Evolutionary conservation across 2,797 vertebrate species (phyloP), one percentile per base, ranked within the genome.

Genomic region (Calcarius lapponicus): DNA sequence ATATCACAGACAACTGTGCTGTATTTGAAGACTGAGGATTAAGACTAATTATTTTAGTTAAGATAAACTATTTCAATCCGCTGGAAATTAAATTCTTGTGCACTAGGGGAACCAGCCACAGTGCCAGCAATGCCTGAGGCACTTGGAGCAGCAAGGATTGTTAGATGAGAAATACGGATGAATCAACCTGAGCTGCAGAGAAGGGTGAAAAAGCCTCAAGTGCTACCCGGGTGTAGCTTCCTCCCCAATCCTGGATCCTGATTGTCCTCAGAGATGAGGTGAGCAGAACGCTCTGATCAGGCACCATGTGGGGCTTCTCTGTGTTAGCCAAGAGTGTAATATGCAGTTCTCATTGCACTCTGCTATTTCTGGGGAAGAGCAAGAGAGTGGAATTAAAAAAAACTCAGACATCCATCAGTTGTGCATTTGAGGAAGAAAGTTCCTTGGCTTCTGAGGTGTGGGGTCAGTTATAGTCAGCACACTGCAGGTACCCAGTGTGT

Each of bases 71-170:
- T 90, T 88, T 82, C 48, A 80, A 31, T 80, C 60, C 76, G 36
- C 31, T 85, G 78, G 83, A 95, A 94, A 71, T 89, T 53, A 90
- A 92, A 76, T 94, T 86, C 64, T 78, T 70, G 26, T 60, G 38
- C 60, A 22, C 25, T 38, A 40, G 58, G 83, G 90, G 64, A 95
- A 53, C 9, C 38, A 76, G 65, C 50, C 28, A 36, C 54, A 38
- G 48, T 90, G 78, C 74, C 92, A 95, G 64, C 45, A 88, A 45
- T 73, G 90, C 92, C 88, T 90, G 56, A 92, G 86, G 86, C 86
- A 15, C 51, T 87, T 62, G 60, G 31, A 80, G 67, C 70, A 83
- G 56, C 42, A 60, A 34, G 73, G 48, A 72, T 15, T 73, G 42
- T 66, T 92, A 70, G 88, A 76, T 66, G 51, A 92, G 72, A 95